Conservation (phyloP, 2,888 invertebrate species). For the Cataglyphis cursor region DNA sequence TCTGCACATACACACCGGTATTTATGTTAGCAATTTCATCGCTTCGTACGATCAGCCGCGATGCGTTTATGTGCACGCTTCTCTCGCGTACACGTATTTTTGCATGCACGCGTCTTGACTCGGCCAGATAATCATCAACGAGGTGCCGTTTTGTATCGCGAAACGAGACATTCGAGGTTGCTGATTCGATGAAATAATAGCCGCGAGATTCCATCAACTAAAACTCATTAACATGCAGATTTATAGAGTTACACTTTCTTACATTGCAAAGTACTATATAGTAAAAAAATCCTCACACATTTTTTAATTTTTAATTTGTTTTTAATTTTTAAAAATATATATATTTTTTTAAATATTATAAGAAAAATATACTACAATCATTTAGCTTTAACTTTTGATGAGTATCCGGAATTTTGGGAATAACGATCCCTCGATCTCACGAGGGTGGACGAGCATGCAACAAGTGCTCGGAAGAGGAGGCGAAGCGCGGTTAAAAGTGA, state of each 20-base stretch:
- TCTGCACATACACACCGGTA: slow-evolving; percentile 69
- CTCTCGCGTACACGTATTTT: slow-evolving; percentile 25
- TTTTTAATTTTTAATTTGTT: too few relatives aligned
- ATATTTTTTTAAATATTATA: background rate
- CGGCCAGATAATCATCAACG: slow-evolving; percentile 17
- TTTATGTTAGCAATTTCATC: slow-evolving; percentile 80
- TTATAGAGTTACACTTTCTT: background rate
- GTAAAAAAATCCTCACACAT: background rate
- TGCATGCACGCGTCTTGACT: slow-evolving; percentile 21
- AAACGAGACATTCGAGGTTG: slow-evolving; percentile 3
- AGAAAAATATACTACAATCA: background rate
- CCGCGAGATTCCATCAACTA: background rate
- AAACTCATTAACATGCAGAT: background rate
- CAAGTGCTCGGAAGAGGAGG: slow-evolving; percentile 81
- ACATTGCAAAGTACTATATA: background rate
- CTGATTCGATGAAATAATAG: background rate
- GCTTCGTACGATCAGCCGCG: slow-evolving; percentile 48
- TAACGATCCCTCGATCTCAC: slow-evolving; percentile 46
- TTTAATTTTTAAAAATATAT: too few relatives aligned
- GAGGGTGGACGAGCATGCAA: slow-evolving; percentile 74
- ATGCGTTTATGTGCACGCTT: slow-evolving; percentile 56
- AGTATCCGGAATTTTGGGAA: slow-evolving; percentile 49
- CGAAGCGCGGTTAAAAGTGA: slow-evolving; percentile 65
- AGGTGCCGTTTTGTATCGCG: background rate
- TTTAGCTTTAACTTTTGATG: background rate